A percentile compares a stretch with the other conserved stretches of the same genome.
Evolutionary conservation across 2,888 invertebrate species (phyloP).

Genomic region (Drosophila buzzatii): DNA sequence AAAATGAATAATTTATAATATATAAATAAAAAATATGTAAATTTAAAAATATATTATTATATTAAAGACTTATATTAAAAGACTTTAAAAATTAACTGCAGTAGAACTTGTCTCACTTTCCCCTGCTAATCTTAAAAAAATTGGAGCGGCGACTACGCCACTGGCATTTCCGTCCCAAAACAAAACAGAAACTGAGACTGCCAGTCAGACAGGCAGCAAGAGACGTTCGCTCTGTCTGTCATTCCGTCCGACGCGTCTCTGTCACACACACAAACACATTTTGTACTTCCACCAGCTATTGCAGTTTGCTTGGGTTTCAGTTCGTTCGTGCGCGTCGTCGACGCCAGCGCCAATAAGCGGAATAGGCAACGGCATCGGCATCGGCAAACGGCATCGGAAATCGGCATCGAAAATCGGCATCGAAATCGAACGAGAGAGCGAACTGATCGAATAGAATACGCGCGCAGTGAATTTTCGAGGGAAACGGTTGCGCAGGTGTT

Average conservation of each 20-base stretch:
- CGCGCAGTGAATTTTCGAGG: constrained; percentile 59
- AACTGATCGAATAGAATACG: constrained; percentile 54
- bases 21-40: no score
- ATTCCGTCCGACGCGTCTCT: constrained; percentile 14
- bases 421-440: constrained; percentile 39
- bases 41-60: no score
- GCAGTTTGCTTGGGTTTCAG: constrained; percentile 75
- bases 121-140: constrained; percentile 1
- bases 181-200: constrained; percentile 74
- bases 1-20: no score
- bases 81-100: no score
- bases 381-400: constrained; percentile 38
- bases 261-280: constrained; percentile 32
- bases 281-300: constrained; percentile 72
- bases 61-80: no score
- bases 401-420: constrained; percentile 43
- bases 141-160: constrained; percentile 50
- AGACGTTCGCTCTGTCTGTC: constrained; percentile 46
- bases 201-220: constrained; percentile 48
- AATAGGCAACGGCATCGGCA: constrained; percentile 52
- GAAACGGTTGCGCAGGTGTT: constrained; percentile 55
- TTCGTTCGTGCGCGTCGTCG: constrained; percentile 66
- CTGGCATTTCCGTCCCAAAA: constrained; percentile 76
- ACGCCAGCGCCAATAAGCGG: constrained; percentile 68
- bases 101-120: no score